Percentiles rank a stretch among this genome's conserved stretches.
These are phyloP conservation scores for Camptogramma bilineatum DNA, from an alignment of 2,888 invertebrate genomes.

Conservation along the genomic window DNA sequence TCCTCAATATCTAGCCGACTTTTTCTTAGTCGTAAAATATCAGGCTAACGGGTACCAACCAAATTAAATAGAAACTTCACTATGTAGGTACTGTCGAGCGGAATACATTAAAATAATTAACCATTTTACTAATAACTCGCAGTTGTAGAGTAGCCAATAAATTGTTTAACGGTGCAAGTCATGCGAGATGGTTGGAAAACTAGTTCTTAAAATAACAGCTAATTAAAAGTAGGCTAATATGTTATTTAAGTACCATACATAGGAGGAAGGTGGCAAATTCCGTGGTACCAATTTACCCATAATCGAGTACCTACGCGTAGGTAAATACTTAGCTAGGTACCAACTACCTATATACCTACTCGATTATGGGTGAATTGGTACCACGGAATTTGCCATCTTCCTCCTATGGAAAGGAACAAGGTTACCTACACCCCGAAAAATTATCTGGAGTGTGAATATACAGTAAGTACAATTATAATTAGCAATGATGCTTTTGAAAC, in stretches of 20 bases:
- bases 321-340: neutral
- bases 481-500: too few relatives aligned
- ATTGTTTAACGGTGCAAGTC: conserved; percentile 3
- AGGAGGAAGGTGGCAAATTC: neutral
- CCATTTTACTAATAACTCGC: too few relatives aligned
- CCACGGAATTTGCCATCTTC: neutral
- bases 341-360: neutral
- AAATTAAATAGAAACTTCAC: too few relatives aligned
- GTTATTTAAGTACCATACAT: neutral
- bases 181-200: neutral
- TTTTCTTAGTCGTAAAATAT: too few relatives aligned
- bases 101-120: too few relatives aligned
- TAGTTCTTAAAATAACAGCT: conserved; percentile 15
- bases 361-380: neutral
- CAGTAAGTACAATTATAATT: too few relatives aligned
- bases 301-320: neutral
- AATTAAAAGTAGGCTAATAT: neutral
- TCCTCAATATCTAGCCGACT: too few relatives aligned
- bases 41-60: too few relatives aligned
- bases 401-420: neutral
- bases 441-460: too few relatives aligned
- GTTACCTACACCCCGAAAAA: too few relatives aligned
- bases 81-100: too few relatives aligned
- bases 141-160: neutral
- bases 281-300: neutral